Conservation (phyloP, 2,888 invertebrate genomes). For the Lasioglossum morio region DNA sequence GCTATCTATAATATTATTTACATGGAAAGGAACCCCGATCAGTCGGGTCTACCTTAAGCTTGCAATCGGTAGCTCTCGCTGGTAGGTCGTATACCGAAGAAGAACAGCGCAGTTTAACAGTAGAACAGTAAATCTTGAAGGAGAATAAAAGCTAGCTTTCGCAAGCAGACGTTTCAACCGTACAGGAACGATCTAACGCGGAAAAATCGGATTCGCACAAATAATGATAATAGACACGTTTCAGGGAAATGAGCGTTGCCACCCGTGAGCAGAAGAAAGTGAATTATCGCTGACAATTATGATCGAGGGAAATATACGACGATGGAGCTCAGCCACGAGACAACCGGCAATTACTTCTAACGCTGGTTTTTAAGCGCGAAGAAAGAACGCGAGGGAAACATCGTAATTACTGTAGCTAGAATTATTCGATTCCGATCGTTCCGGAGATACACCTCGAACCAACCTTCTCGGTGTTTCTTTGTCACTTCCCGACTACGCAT, state of each 20-base stretch:
- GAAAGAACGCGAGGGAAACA: conserved; percentile 52
- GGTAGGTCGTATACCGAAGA: background rate
- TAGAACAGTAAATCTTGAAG: background rate
- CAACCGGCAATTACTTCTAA: conserved; percentile 70
- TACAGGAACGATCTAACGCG: background rate
- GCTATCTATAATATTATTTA: background rate
- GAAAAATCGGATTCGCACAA: conserved; percentile 9
- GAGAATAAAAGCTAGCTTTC: background rate
- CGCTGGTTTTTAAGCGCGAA: conserved; percentile 48
- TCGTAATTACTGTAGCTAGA: conserved; percentile 53
- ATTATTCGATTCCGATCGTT: conserved; percentile 12
- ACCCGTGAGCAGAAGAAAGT: conserved; percentile 41
- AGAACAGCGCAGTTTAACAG: background rate
- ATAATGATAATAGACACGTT: conserved; percentile 58
- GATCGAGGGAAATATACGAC: conserved; percentile 62
- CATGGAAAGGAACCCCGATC: background rate
- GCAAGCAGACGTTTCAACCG: background rate
- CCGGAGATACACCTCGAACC: background rate
- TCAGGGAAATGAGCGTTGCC: conserved; percentile 53
- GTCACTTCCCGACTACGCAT: background rate
- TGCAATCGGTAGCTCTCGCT: background rate
- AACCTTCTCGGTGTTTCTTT: background rate
- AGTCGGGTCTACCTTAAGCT: background rate
- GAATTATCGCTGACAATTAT: conserved; percentile 69
- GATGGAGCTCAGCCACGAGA: conserved; percentile 59